Base-by-base conservation (phyloP, 2,797 vertebrate genomes). In the Megalops cyprinoides region DNA sequence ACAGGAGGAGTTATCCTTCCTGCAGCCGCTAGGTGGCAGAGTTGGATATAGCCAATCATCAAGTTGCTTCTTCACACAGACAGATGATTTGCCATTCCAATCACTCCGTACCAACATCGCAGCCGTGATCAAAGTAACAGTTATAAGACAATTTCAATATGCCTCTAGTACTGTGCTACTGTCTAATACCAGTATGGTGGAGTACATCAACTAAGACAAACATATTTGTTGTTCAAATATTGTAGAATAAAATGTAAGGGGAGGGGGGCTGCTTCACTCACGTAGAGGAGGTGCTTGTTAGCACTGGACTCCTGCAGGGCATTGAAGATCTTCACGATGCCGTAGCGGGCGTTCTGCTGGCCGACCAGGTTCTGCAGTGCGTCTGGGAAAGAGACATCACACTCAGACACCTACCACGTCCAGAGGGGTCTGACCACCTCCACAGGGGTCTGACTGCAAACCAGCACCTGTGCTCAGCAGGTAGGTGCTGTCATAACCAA, bases 231-330 rank as follows among this genome's bases (percentile, higher is more conserved):
- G 25, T 58, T 23, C 55, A 58, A 7, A 58, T 58, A 4, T 58
- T n/a, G 55, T 58, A 58, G 55, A n/a, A 58, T n/a, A n/a, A n/a
- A n/a, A n/a, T n/a, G n/a, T n/a, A n/a, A n/a, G 46, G 48, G 15
- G 25, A 4, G 14, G 44, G 18, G 3, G n/a, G 1, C 1, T 18
- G 51, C 12, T 6, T 74, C 88, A 94, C 95, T 96, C 87, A 96
- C 95, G 44, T 95, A 96, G 58, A 96, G 88, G 42, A 96, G 93
- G 82, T 96, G 95, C 77, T 95, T 95, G 88, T 96, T 96, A 82
- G 95, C 95, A 85, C 88, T 93, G 69, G 90, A 91, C 89, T 96
- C 95, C 90, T 96, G 95, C 78, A 96, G 58, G 0, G 93, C 95
- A 9, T 91, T 94, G 91, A 96, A 96, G 88, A 96, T 92, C 90